Evolutionary conservation across 2,888 invertebrate species (phyloP), one percentile per base, ranked within the genome.

Genomic region (Clistopyga incitator): DNA sequence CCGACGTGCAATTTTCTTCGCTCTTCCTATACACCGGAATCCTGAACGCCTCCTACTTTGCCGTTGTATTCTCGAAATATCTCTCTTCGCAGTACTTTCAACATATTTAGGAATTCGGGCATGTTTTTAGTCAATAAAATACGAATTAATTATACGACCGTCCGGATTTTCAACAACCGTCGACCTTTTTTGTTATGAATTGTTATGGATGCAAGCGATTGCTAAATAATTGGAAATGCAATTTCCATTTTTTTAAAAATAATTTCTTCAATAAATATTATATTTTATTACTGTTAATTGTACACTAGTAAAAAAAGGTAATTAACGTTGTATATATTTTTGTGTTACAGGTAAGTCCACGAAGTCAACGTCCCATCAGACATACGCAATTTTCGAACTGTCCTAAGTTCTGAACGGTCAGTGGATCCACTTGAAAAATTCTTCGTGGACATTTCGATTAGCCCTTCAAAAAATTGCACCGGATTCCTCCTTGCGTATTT

Each of bases 341-440:
- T 29, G 54, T 72, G 74, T 74, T 82, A 74, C 82, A 82, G 82
- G 82, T 82, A 82, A 78, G 82, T 78, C 78, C 47, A 42, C 34
- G 42, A 50, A 68, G 47, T 54, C 45, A 45, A 38, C 23, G 23
- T 11, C 13, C 52, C 15, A 34, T 47, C n/a, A 50, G n/a, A 6
- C 6, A 18, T 15, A 50, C n/a, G 47, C 47, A 50, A n/a, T 50
- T 15, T 50, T 6, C 18, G 15, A 50, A 50, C 6, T n/a, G 18
- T 50, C n/a, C 2, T 78, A 82, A 78, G 78, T 68, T 78, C 61
- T 61, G 47, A 50, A 13, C 8, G 47, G 4, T 47, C 15, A 15
- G 29, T n/a, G n/a, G n/a, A n/a, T n/a, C n/a, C n/a, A n/a, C n/a
- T n/a, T n/a, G n/a, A n/a, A n/a, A n/a, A n/a, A n/a, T n/a, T n/a